Percentiles rank a stretch among this genome's conserved stretches.
Conservation (phyloP, 2,797 vertebrate genomes). For the Chaunax sp. region DNA sequence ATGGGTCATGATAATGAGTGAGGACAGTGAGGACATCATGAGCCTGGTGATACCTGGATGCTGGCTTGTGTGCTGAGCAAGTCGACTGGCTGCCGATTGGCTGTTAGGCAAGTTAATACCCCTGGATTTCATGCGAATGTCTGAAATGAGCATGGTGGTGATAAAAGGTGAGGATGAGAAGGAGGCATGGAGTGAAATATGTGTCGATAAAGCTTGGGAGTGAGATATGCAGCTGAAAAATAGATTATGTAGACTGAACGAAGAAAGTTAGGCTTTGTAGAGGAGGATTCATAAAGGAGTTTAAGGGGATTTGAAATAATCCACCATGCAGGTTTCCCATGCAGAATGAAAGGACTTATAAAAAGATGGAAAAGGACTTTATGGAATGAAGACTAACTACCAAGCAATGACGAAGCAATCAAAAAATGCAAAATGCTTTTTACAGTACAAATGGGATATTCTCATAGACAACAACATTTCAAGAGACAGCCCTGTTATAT, state of each 20-base stretch:
- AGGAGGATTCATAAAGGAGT: conserved; percentile 11
- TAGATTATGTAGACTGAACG: conserved; percentile 28
- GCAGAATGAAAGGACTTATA: conserved; percentile 43
- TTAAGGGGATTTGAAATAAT: conserved; percentile 34
- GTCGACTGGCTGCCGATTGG: conserved; percentile 79
- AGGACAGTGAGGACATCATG: conserved; percentile 39
- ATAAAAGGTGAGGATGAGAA: conserved; percentile 43
- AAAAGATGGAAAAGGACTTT: conserved; percentile 44
- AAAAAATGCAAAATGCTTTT: conserved; percentile 60
- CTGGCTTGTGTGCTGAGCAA: conserved; percentile 73
- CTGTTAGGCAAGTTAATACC: conserved; percentile 75
- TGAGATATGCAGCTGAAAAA: conserved; percentile 22
- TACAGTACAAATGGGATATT: conserved; percentile 38
- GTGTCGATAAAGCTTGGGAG: conserved; percentile 5
- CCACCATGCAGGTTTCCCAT: conserved; percentile 64
- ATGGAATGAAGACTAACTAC: conserved; percentile 30
- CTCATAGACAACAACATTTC: conserved; percentile 44
- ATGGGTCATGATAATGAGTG: conserved; percentile 36
- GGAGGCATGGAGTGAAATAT: conserved; percentile 18
- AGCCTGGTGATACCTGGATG: conserved; percentile 81
- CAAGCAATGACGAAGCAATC: conserved; percentile 40
- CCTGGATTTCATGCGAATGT: conserved; percentile 83
- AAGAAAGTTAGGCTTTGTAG: conserved; percentile 30
- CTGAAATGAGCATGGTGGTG: conserved; percentile 80
- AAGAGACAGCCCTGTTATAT: conserved; percentile 40